A percentile compares a stretch with the other conserved stretches of the same genome.
These are phyloP conservation scores for Proteles cristata DNA, from an alignment of 2,113 vertebrate genomes.

Conservation along the genomic window DNA sequence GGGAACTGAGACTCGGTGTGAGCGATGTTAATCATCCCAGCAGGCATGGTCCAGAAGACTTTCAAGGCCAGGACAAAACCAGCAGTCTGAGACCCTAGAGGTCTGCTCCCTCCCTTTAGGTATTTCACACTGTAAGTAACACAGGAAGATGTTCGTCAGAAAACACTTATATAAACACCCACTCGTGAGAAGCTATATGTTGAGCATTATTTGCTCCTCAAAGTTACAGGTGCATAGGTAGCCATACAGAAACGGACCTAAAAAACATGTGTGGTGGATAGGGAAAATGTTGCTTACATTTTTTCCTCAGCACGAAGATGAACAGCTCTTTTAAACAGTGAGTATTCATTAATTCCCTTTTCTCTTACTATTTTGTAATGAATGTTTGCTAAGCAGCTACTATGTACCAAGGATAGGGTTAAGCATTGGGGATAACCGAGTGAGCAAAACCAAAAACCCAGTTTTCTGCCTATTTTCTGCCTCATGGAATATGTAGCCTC, in stretches of 20 bases:
- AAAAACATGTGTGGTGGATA: background rate
- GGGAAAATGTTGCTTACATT: rapidly evolving
- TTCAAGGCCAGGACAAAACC: background rate
- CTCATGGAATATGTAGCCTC: background rate
- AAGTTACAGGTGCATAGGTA: background rate
- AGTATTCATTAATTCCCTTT: background rate
- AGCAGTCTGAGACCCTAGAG: too few relatives aligned
- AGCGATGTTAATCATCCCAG: rapidly evolving
- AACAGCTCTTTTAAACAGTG: background rate
- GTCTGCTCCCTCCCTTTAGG: background rate
- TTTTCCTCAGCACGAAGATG: background rate
- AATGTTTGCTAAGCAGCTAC: background rate
- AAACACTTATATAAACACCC: background rate
- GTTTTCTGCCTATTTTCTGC: background rate
- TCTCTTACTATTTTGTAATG: background rate
- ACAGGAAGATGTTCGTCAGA: background rate
- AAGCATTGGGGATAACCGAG: background rate
- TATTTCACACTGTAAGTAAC: background rate
- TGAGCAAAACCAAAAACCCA: background rate
- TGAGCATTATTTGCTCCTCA: background rate
- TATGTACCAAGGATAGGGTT: too few relatives aligned
- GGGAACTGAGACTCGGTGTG: rapidly evolving
- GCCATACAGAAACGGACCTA: background rate
- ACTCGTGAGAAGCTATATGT: background rate
- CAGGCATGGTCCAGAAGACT: rapidly evolving